Conservation (phyloP, 1,140 invertebrate genomes). For the Neotoxoptera formosana region DNA sequence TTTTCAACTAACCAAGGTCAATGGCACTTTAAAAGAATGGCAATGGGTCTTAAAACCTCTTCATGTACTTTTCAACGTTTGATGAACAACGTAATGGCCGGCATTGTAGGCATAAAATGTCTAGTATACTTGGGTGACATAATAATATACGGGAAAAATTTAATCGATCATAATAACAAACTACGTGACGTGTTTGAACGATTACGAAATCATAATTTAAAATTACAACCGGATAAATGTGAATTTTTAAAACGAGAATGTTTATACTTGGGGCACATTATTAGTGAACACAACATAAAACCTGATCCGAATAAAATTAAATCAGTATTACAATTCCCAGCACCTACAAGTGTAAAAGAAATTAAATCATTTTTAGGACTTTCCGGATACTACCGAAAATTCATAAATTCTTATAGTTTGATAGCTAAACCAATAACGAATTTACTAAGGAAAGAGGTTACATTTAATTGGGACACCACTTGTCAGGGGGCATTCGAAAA, state of each 20-base stretch:
- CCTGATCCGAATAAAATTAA: constrained; percentile 63
- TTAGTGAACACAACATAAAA: constrained; percentile 63
- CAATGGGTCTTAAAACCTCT: no score
- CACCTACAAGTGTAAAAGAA: constrained; percentile 62
- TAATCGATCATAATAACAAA: not conserved
- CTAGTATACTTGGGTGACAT: constrained; percentile 16
- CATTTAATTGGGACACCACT: not conserved
- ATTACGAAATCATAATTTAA: constrained; percentile 54
- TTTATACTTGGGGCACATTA: constrained; percentile 64
- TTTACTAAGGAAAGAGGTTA: not conserved
- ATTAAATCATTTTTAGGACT: constrained; percentile 59
- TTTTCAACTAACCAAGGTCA: no score
- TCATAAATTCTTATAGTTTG: no score
- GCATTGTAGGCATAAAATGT: not conserved
- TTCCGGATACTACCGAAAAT: constrained; percentile 61
- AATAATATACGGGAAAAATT: not conserved
- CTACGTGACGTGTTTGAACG: not conserved
- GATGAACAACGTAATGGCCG: not conserved
- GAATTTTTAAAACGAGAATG: constrained; percentile 60
- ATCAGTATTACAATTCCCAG: constrained; percentile 62
- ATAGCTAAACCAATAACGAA: constrained; percentile 44
- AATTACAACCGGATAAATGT: constrained; percentile 61
- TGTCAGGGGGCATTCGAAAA: not conserved
- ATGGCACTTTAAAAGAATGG: no score
- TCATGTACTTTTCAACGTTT: no score